Evolutionary conservation across 2,797 vertebrate species (phyloP).

Genomic region (Aphelocoma californica): DNA sequence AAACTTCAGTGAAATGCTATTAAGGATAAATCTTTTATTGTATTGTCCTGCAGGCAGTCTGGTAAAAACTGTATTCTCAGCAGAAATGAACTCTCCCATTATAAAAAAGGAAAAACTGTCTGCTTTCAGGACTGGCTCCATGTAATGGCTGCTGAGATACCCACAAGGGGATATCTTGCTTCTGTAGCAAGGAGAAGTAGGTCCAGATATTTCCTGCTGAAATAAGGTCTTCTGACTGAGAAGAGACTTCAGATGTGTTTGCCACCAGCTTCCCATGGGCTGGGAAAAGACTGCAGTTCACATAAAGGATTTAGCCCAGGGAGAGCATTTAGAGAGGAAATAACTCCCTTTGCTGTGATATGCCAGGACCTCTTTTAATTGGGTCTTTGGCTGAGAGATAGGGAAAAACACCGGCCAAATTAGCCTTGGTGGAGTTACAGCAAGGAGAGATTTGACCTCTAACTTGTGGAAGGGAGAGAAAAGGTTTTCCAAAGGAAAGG

Average conservation of each 20-base stretch:
- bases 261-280: conserved; percentile 36
- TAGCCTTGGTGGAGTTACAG: not conserved
- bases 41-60: conserved; percentile 70
- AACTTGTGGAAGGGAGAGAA: not conserved
- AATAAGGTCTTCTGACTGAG: conserved; percentile 18
- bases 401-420: not conserved
- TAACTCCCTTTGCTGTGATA: not conserved
- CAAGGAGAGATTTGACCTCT: not conserved
- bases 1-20: conserved; percentile 68
- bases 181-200: not conserved
- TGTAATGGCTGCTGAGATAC: conserved; percentile 33
- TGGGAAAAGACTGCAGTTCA: conserved; percentile 22
- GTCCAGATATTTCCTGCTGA: conserved; percentile 35
- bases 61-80: conserved; percentile 67
- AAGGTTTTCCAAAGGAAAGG: not conserved
- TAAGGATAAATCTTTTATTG: conserved; percentile 73
- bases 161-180: conserved; percentile 38
- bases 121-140: conserved; percentile 18
- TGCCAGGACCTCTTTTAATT: conserved; percentile 24
- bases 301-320: not conserved
- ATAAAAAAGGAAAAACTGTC: conserved; percentile 32
- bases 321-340: conserved; percentile 39
- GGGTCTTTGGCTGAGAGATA: not conserved
- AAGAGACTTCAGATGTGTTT: conserved; percentile 24
- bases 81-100: conserved; percentile 63